These are phyloP conservation scores for Temnothorax curvispinosus DNA, from an alignment of 1,140 invertebrate genomes.

Conservation along the genomic window DNA sequence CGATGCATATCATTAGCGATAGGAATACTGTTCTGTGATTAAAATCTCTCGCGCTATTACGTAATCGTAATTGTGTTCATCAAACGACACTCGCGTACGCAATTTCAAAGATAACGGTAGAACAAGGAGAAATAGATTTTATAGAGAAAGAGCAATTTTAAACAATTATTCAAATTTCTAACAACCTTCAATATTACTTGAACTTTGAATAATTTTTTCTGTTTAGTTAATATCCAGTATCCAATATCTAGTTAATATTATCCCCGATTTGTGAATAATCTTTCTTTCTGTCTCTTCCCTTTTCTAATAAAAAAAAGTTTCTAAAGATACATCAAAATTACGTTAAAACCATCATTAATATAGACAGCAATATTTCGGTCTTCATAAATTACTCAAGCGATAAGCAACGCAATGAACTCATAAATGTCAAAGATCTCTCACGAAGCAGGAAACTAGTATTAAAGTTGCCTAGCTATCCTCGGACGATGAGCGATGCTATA, in stretches of 20 bases:
- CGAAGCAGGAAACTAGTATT: background rate
- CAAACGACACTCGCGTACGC: background rate
- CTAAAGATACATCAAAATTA: background rate
- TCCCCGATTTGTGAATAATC: background rate
- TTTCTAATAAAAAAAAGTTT: background rate
- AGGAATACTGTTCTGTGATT: slow-evolving; percentile 35
- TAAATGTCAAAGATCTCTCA: slow-evolving; percentile 36
- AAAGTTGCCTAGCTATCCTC: background rate
- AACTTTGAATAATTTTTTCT: background rate
- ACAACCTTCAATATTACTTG: background rate
- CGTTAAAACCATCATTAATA: background rate
- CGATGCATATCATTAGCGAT: slow-evolving; percentile 50
- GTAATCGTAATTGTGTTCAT: slow-evolving; percentile 32
- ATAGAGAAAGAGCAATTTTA: background rate
- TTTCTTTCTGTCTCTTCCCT: background rate
- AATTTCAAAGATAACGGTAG: background rate
- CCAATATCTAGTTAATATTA: background rate
- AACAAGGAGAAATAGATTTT: background rate
- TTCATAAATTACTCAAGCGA: background rate
- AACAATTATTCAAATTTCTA: slow-evolving; percentile 9
- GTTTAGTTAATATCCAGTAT: background rate
- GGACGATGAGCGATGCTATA: slow-evolving; percentile 7
- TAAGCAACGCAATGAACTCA: background rate
- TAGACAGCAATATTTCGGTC: background rate
- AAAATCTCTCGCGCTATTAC: slow-evolving; percentile 42